These are phyloP conservation scores for Hedychridium roseum DNA, from an alignment of 2,888 invertebrate genomes.

Conservation along the genomic window DNA sequence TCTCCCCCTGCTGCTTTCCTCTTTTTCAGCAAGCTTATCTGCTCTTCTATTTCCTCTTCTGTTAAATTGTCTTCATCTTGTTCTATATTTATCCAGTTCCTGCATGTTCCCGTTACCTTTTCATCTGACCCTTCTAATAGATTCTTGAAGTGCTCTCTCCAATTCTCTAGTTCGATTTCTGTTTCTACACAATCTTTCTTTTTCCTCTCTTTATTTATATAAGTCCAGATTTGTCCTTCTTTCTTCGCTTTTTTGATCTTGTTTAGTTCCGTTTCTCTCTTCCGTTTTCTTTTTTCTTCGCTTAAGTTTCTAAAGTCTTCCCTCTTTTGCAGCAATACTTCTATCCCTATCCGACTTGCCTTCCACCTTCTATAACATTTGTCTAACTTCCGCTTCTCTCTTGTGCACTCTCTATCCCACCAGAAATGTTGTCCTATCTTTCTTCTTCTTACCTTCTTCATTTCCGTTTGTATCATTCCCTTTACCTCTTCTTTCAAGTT, in stretches of 20 bases:
- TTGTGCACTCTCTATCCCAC: background rate
- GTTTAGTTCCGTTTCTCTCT: constrained; percentile 1
- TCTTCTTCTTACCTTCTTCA: background rate
- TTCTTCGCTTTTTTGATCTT: background rate
- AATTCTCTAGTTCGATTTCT: constrained; percentile 10
- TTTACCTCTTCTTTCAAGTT: background rate
- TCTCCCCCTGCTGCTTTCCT: constrained; percentile 14
- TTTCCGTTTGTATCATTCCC: background rate
- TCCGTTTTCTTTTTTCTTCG: constrained; percentile 5
- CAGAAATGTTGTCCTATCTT: background rate
- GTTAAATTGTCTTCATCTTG: background rate
- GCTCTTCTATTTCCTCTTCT: background rate
- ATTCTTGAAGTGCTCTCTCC: constrained; percentile 13
- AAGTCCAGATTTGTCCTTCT: constrained; percentile 4
- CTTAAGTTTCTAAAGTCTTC: background rate
- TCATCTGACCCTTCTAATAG: constrained; percentile 4
- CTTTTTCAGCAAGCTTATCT: constrained; percentile 6
- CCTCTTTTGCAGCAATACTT: background rate
- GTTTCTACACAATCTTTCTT: constrained; percentile 1
- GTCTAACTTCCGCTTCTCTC: background rate
- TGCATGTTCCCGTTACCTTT: background rate
- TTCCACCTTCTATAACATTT: constrained; percentile 4
- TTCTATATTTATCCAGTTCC: background rate
- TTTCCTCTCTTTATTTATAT: constrained; percentile 7
- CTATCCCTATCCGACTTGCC: background rate